These are phyloP conservation scores for Lagorchestes hirsutus DNA, from an alignment of 2,797 vertebrate species.

Conservation along the genomic window DNA sequence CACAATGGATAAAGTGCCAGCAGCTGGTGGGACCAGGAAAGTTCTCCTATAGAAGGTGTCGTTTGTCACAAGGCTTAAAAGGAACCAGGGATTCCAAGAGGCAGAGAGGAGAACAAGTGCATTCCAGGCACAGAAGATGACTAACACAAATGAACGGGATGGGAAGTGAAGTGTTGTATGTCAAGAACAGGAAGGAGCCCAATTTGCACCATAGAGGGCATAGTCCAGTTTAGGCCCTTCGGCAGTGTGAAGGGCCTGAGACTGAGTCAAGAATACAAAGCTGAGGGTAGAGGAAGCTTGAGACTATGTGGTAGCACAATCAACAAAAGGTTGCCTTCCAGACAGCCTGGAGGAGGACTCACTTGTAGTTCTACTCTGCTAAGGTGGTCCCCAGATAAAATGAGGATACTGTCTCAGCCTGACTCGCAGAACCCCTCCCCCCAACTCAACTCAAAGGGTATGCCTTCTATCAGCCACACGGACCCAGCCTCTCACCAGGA, in stretches of 20 bases:
- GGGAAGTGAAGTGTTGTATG: not conserved
- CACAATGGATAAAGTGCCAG: not conserved
- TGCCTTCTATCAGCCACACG: not conserved
- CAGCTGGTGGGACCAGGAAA: not conserved
- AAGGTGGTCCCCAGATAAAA: not conserved
- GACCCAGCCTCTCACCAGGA: not conserved
- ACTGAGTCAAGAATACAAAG: not conserved
- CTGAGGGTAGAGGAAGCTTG: not conserved
- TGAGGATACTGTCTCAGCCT: not conserved
- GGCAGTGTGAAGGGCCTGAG: not conserved
- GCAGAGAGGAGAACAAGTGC: not conserved
- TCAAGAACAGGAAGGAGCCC: not conserved
- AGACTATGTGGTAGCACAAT: not conserved
- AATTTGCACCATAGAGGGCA: not conserved
- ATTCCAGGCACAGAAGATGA: not conserved
- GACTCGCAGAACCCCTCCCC: too few species aligned
- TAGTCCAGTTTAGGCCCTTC: not conserved
- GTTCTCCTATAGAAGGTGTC: not conserved
- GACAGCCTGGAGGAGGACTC: not conserved
- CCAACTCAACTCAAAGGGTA: not conserved
- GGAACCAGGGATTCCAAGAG: not conserved
- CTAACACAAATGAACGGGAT: not conserved
- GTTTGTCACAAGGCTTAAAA: not conserved
- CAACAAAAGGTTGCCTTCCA: not conserved
- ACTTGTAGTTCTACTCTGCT: not conserved